Evolutionary conservation across 2,888 invertebrate genomes (phyloP), one percentile per base, ranked within the genome.

Genomic region (Drosophila lacicola): DNA sequence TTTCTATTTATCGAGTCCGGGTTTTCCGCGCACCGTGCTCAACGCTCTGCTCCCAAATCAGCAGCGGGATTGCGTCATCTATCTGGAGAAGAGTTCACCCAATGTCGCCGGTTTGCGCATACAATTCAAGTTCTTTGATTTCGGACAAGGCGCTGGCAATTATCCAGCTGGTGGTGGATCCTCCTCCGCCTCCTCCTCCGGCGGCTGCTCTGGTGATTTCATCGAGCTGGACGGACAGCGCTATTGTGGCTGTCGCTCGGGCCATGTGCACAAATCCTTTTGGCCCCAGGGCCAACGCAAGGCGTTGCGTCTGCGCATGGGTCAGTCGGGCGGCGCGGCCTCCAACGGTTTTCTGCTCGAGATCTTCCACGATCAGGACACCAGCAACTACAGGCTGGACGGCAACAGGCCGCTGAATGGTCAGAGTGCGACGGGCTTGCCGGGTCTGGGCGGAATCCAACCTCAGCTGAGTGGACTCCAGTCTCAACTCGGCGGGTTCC

Each of bases 231-330:
- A 94, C 78, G 94, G 93, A 0, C 93, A 93, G 80, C 91, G 92
- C 13, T 92, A 94, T 51, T 95, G 95, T 78, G 95, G 95, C 1
- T 95, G 95, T 76, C 93, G 93, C 54, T 93, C 93, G 3, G 91
- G 91, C 2, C 86, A 89, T 62, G 74, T 89, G 3, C 84, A 82
- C 51, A 89, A 82, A 9, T 74, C 86, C 0, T 81, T 83, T 45
- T 93, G 92, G 91, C 82, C 72, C 4, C 74, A 90, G n/a, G 86
- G 86, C 4, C 90, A 17, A 17, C 17, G 92, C 1, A 94, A 94
- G 84, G 79, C 91, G 1, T 79, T 94, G 45, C 90, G 92, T 6
- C 92, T 94, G 75, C 91, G 90, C 65, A 93, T 93, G 74, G 94
- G 93, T 4, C 90, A 92, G 51, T 90, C 92, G 4, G 79, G 90